Evolutionary conservation across 1,140 invertebrate species (phyloP).

Genomic region (Colletes latitarsis): DNA sequence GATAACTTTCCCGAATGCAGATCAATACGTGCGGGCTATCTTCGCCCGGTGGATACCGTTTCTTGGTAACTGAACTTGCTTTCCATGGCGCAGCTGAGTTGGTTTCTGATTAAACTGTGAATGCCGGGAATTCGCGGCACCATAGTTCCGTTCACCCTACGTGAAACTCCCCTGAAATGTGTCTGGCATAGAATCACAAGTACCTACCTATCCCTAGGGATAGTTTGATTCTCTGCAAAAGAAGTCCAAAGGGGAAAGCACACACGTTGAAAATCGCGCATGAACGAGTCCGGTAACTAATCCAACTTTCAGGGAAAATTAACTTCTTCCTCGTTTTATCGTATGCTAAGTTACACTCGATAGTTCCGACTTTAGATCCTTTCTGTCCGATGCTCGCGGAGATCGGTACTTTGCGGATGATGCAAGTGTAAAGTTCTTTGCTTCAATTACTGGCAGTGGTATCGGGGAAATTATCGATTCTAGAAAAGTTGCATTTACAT

Average conservation of each 20-base stretch:
- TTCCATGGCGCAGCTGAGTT: slow-evolving; percentile 58
- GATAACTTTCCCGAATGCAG: slow-evolving; percentile 51
- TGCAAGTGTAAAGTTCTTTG: not conserved
- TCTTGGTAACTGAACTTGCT: slow-evolving; percentile 58
- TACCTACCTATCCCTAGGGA: slow-evolving; percentile 59
- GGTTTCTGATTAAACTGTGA: slow-evolving; percentile 68
- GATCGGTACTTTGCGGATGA: not conserved
- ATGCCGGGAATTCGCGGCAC: slow-evolving; percentile 61
- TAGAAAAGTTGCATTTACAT: too few relatives aligned
- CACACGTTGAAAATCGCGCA: slow-evolving; percentile 32
- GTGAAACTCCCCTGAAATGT: slow-evolving; percentile 52
- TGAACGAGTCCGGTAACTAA: slow-evolving; percentile 12
- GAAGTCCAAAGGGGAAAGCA: slow-evolving; percentile 31
- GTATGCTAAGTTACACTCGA: slow-evolving; percentile 33
- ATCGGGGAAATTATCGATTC: not conserved
- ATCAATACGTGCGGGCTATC: slow-evolving; percentile 56
- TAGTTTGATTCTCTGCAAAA: slow-evolving; percentile 60
- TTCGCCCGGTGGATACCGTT: slow-evolving; percentile 47
- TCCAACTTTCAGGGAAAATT: slow-evolving; percentile 57
- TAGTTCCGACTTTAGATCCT: not conserved
- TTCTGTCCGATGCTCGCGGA: not conserved
- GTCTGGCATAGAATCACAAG: slow-evolving; percentile 58
- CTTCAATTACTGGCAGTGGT: not conserved
- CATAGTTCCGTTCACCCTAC: slow-evolving; percentile 49
- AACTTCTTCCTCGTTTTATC: slow-evolving; percentile 37